Conservation (phyloP, 2,888 invertebrate genomes). For the Euzetes globulus region DNA sequence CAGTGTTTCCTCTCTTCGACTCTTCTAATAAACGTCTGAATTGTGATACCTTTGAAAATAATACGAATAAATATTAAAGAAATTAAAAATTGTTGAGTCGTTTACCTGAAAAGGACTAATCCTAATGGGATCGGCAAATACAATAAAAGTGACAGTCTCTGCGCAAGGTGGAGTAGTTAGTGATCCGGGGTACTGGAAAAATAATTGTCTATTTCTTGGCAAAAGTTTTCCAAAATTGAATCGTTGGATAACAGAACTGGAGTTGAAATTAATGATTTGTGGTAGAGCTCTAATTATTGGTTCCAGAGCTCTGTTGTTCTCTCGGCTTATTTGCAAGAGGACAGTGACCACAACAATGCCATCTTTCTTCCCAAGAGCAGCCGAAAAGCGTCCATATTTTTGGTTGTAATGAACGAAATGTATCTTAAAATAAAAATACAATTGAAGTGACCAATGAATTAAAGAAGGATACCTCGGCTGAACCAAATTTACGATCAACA, state of each 20-base stretch:
- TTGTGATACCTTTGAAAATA: not conserved
- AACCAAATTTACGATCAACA: not conserved
- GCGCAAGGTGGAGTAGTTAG: constrained; percentile 23
- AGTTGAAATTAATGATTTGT: not conserved
- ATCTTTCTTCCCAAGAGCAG: not conserved
- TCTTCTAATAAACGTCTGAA: not conserved
- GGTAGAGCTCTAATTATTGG: not conserved
- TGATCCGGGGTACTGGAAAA: not conserved
- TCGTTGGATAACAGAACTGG: not conserved
- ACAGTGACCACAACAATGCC: constrained; percentile 4
- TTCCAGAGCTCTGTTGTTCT: not conserved
- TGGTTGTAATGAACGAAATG: constrained; percentile 13
- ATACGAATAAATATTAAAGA: not conserved
- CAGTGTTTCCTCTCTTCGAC: not conserved
- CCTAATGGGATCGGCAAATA: not conserved
- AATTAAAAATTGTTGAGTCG: not conserved
- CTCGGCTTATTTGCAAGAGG: not conserved
- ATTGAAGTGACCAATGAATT: not conserved
- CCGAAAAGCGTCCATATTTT: not conserved
- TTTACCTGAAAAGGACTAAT: constrained; percentile 2
- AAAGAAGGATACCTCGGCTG: not conserved
- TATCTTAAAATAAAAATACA: not conserved
- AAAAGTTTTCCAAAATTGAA: not conserved
- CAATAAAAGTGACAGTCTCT: constrained; percentile 2
- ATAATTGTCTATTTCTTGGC: not conserved